These are phyloP conservation scores for Thaumatotibia leucotreta DNA, from an alignment of 1,140 invertebrate species.

Conservation along the genomic window DNA sequence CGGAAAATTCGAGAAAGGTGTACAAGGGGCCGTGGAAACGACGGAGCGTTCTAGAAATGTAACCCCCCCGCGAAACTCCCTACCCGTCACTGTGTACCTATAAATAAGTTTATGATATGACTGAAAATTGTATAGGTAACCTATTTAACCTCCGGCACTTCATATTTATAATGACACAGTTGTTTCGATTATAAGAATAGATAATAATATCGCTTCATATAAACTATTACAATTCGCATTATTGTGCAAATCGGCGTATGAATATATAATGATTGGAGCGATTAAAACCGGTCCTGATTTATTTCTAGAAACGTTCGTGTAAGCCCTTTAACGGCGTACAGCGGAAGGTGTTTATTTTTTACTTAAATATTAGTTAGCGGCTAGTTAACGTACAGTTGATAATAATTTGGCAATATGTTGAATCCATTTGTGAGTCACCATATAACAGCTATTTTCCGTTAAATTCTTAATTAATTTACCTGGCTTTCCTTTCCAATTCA, in stretches of 20 bases:
- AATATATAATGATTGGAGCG: not conserved
- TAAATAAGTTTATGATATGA: not conserved
- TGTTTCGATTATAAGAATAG: too few relatives aligned
- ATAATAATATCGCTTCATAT: too few relatives aligned
- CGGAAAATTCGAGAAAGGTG: not conserved
- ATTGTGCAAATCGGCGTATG: not conserved
- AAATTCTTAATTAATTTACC: constrained; percentile 78
- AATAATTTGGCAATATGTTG: not conserved
- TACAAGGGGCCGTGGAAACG: not conserved
- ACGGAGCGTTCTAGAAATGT: not conserved
- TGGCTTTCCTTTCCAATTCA: constrained; percentile 86
- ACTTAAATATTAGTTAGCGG: not conserved
- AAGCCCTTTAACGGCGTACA: not conserved
- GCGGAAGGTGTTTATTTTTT: not conserved
- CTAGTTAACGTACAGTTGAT: not conserved
- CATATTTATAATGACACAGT: too few relatives aligned
- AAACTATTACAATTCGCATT: not conserved
- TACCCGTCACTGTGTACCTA: not conserved
- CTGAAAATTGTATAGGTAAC: not conserved
- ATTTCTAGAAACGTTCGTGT: not conserved
- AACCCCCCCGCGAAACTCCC: not conserved
- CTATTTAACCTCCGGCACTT: too few relatives aligned
- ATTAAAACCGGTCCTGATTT: not conserved
- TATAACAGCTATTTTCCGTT: not conserved
- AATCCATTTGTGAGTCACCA: not conserved